Base-by-base conservation (phyloP, 2,797 vertebrate genomes). In the Enteromius trimaculatus region DNA sequence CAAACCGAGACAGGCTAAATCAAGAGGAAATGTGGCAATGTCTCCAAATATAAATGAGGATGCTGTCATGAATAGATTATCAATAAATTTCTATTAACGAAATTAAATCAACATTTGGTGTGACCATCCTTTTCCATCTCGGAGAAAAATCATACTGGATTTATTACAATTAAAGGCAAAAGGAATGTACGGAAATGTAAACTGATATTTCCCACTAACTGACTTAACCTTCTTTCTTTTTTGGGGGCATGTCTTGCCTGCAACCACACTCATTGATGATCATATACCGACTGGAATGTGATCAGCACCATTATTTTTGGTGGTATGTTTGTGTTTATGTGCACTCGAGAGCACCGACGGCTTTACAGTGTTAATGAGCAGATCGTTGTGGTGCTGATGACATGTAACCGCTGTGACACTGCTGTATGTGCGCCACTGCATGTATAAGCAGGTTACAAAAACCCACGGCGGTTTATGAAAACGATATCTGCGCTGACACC, bases 401-500 rank as follows among this genome's bases (percentile, higher is more conserved):
- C 29, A 64, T 37, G 58, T 65, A 37, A 75, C 70, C 58, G 80
- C 58, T 82, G 49, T 77, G 31, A 76, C 62, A 37, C 13, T 55
- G 58, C 60, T 65, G 47, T 44, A n/a, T 68, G 17, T 37, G 71
- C 80, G 72, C 72, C 72, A 69, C 23, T 49, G 29, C 23, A 58
- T 11, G 62, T 69, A 58, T 37, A 23, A 58, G 47, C 70, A 44
- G 23, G n/a, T 34, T 58, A 39, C 23, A 68, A 47, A 68, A 53
- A 77, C 11, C 72, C 49, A 55, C 64, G 3, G 64, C 29, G 75
- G 53, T 66, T 90, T 83, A 89, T 86, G 88, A 91, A 86, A 89
- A 89, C 88, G 58, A 87, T 86, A 49, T 70, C 58, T 88, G 85
- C 90, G 89, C 85, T 87, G 85, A 83, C 87, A 78, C 79, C 85